phyloP scores from a whole-genome alignment of 2,797 vertebrate species.

The Neopelma chrysocephalum region DNA sequence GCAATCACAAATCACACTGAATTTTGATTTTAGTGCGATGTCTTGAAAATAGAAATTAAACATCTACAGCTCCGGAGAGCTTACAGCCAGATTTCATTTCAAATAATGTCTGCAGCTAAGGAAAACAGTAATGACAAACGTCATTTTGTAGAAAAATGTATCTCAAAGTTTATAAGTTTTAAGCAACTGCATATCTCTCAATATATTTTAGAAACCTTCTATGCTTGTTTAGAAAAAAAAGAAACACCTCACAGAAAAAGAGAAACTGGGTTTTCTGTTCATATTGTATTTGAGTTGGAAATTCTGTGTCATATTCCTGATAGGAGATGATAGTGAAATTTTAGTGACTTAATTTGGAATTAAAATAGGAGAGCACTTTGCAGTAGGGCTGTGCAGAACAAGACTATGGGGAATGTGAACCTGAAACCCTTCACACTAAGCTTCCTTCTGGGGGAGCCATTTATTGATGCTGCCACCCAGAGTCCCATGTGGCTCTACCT shows the following conservation, averaged over 20 bases:
- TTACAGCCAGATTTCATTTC: background rate
- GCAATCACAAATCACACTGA: constrained; percentile 41
- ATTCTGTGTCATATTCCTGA: background rate
- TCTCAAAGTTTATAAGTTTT: background rate
- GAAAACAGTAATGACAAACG: constrained; percentile 24
- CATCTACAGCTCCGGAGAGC: background rate
- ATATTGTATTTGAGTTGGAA: background rate
- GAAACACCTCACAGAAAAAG: background rate
- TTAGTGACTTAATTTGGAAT: background rate
- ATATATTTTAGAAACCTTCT: background rate
- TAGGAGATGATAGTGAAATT: background rate
- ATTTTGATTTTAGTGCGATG: background rate
- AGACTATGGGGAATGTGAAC: background rate
- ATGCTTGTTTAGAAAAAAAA: background rate
- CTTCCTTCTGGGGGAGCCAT: background rate
- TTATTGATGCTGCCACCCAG: background rate
- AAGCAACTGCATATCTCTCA: background rate
- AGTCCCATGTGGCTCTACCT: background rate
- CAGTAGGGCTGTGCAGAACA: background rate
- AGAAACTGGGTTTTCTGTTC: background rate
- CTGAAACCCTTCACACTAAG: background rate
- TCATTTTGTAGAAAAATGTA: background rate
- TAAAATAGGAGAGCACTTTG: background rate
- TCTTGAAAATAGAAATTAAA: constrained; percentile 49
- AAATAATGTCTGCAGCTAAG: background rate